Conservation (phyloP, 2,888 invertebrate genomes). For the Dryobotodes eremita region DNA sequence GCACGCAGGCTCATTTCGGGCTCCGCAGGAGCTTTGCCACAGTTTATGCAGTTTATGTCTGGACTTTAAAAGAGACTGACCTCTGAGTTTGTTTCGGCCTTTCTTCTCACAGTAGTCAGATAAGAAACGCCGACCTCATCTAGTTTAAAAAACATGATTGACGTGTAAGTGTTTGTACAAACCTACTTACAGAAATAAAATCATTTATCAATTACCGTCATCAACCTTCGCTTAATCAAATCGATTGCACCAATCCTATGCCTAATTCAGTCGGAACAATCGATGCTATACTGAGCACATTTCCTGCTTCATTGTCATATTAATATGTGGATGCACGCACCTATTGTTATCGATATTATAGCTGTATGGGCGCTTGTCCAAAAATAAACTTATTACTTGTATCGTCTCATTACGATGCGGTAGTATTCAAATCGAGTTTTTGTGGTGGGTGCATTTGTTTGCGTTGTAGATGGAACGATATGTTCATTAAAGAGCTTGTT, state of each 20-base stretch:
- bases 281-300: constrained; percentile 42
- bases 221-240: constrained; percentile 16
- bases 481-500: neutral
- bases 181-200: too few species aligned
- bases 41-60: too few species aligned
- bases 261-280: constrained; percentile 62
- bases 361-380: constrained; percentile 39
- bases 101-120: too few species aligned
- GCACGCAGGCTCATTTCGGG: too few species aligned
- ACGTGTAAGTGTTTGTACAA: too few species aligned
- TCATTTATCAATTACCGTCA: constrained; percentile 1
- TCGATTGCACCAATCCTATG: constrained; percentile 27
- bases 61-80: too few species aligned
- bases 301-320: constrained; percentile 59
- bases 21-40: too few species aligned
- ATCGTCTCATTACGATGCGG: constrained; percentile 34
- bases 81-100: too few species aligned
- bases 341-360: constrained; percentile 47
- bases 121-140: too few species aligned
- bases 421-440: constrained; percentile 54
- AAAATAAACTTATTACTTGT: constrained; percentile 41
- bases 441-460: constrained; percentile 16
- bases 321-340: constrained; percentile 18
- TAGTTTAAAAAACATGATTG: too few species aligned
- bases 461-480: constrained; percentile 3